Percentiles rank a stretch among this genome's conserved stretches.
Conservation (phyloP, 2,888 invertebrate species). For the Harpalus rubripes region DNA sequence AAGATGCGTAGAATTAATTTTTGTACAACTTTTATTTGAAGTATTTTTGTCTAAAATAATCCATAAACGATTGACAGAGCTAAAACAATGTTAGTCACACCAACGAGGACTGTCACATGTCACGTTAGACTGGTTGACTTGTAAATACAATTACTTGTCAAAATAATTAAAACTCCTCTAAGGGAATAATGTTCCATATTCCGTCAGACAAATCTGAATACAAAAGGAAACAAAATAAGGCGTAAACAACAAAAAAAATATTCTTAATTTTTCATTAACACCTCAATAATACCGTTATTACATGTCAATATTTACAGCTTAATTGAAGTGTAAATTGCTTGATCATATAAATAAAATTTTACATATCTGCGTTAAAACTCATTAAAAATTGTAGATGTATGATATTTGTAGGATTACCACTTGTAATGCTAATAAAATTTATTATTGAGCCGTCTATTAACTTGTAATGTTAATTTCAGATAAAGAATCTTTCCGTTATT, state of each 20-base stretch:
- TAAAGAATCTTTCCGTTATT: slow-evolving; percentile 28
- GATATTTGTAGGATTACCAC: slow-evolving; percentile 6
- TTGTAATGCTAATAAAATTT: slow-evolving; percentile 28
- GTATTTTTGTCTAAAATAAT: no score
- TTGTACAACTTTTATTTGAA: no score
- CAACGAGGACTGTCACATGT: no score
- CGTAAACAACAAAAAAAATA: background rate
- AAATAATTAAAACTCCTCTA: no score
- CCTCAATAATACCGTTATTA: slow-evolving; percentile 26
- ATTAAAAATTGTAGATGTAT: slow-evolving; percentile 19
- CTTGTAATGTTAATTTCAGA: slow-evolving; percentile 48
- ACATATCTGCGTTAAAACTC: slow-evolving; percentile 20
- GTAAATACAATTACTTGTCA: no score
- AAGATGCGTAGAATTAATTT: no score
- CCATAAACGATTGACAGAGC: no score
- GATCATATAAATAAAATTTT: slow-evolving; percentile 12
- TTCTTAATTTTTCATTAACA: slow-evolving; percentile 24
- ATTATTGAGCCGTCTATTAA: slow-evolving; percentile 38
- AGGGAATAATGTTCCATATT: no score
- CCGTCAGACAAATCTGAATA: background rate
- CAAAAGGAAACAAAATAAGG: background rate
- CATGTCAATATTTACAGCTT: slow-evolving; percentile 37
- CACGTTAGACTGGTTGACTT: no score
- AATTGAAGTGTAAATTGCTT: slow-evolving; percentile 23
- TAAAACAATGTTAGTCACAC: no score